Evolutionary conservation across 1,140 invertebrate species (phyloP).

Genomic region (Pantala flavescens): DNA sequence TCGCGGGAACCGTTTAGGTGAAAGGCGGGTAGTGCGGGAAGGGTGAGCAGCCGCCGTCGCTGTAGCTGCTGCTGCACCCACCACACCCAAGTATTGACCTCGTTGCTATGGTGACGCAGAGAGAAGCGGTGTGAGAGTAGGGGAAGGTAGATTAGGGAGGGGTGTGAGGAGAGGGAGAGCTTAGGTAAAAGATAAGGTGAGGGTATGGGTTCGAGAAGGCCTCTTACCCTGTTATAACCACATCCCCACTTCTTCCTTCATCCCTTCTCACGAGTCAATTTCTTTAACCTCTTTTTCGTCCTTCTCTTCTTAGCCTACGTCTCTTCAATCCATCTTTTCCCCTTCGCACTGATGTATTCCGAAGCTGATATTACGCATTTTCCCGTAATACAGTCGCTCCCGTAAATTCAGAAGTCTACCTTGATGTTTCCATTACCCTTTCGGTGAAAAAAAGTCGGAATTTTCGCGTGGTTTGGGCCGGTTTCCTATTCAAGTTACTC

Average conservation of each 20-base stretch:
- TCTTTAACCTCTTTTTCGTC: neutral
- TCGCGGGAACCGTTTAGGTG: neutral
- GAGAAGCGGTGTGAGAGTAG: neutral
- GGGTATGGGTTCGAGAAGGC: neutral
- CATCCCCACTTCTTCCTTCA: neutral
- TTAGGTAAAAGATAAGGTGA: neutral
- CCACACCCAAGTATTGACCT: constrained; percentile 7
- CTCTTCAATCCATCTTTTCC: neutral
- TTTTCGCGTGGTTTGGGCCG: too few relatives aligned
- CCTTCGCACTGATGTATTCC: too few relatives aligned
- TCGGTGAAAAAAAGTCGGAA: too few relatives aligned
- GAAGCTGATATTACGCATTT: too few relatives aligned
- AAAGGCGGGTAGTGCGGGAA: neutral
- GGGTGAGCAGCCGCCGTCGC: neutral
- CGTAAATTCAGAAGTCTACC: too few relatives aligned
- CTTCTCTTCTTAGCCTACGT: neutral
- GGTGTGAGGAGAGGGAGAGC: neutral
- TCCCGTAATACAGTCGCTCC: too few relatives aligned
- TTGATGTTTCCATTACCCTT: too few relatives aligned
- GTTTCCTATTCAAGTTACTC: too few relatives aligned
- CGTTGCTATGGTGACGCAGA: neutral
- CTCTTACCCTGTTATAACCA: neutral
- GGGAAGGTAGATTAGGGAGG: neutral
- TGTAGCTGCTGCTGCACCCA: neutral
- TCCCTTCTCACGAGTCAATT: neutral